Evolutionary conservation across 2,797 vertebrate species (phyloP).

Genomic region (Columba guinea): DNA sequence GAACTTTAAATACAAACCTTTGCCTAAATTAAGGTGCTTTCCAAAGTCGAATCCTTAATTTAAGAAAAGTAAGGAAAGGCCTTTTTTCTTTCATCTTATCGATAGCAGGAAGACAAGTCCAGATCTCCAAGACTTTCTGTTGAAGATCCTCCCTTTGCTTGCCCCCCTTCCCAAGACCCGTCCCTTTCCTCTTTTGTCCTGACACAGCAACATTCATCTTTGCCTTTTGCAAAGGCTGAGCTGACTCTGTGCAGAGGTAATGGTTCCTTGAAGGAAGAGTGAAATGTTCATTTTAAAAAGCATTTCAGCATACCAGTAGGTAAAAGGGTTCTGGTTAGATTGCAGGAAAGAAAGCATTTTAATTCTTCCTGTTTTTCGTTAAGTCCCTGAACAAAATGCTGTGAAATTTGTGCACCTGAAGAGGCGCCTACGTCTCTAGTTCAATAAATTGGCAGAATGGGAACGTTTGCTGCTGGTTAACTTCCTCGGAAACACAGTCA

Average conservation of each 20-base stretch:
- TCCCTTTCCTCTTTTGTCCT: not conserved
- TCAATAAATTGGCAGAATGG: not conserved
- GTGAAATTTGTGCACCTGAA: not conserved
- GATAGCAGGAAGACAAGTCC: not conserved
- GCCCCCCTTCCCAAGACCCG: not conserved
- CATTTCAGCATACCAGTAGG: not conserved
- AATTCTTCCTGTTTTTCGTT: not conserved
- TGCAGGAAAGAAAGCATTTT: not conserved
- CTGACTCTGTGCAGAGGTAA: not conserved
- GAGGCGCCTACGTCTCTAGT: rapidly evolving
- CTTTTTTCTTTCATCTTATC: not conserved
- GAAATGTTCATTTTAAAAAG: not conserved
- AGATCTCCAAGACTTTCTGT: not conserved
- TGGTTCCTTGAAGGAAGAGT: not conserved
- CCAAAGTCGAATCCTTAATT: not conserved
- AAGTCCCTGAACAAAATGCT: not conserved
- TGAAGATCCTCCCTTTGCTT: not conserved
- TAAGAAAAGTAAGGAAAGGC: not conserved
- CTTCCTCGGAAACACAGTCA: not conserved
- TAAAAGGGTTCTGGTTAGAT: not conserved
- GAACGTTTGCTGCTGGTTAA: not conserved
- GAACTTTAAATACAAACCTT: not conserved
- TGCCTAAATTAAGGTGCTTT: not conserved
- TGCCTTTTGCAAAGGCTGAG: not conserved
- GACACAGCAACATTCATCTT: not conserved